Percentiles rank a stretch among this genome's conserved stretches.
Conservation (phyloP, 1,140 invertebrate genomes). For the Bilobella aurantiaca region DNA sequence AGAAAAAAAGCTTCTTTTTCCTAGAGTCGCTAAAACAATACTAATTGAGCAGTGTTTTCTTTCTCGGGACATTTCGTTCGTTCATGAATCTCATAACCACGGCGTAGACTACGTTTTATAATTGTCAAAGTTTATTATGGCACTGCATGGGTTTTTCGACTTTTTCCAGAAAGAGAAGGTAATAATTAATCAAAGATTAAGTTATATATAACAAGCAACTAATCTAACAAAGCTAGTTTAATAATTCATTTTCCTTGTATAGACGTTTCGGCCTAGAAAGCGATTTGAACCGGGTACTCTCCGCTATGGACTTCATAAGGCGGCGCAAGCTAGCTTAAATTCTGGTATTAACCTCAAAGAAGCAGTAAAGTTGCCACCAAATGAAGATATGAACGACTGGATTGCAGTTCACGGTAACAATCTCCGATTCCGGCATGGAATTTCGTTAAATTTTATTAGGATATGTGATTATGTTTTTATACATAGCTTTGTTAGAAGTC, state of each 20-base stretch:
- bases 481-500: no score
- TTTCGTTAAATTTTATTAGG: neutral
- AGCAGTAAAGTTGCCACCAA: constrained; percentile 72
- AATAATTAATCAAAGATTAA: constrained; percentile 24
- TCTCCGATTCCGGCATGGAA: no score
- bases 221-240: no score
- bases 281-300: constrained; percentile 82
- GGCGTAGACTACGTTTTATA: no score
- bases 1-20: no score
- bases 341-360: constrained; percentile 83
- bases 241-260: constrained; percentile 23
- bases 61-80: no score
- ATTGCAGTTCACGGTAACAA: constrained; percentile 80
- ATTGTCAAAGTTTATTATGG: constrained; percentile 46
- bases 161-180: constrained; percentile 75
- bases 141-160: constrained; percentile 60
- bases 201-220: neutral
- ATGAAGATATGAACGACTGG: constrained; percentile 88
- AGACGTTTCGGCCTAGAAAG: constrained; percentile 86
- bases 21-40: no score
- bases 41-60: no score
- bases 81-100: no score
- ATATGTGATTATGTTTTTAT: no score
- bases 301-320: constrained; percentile 82
- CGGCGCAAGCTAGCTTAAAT: constrained; percentile 83